These are phyloP conservation scores for Prostheceraeus crozeri DNA, from an alignment of 2,888 invertebrate genomes.

Conservation along the genomic window DNA sequence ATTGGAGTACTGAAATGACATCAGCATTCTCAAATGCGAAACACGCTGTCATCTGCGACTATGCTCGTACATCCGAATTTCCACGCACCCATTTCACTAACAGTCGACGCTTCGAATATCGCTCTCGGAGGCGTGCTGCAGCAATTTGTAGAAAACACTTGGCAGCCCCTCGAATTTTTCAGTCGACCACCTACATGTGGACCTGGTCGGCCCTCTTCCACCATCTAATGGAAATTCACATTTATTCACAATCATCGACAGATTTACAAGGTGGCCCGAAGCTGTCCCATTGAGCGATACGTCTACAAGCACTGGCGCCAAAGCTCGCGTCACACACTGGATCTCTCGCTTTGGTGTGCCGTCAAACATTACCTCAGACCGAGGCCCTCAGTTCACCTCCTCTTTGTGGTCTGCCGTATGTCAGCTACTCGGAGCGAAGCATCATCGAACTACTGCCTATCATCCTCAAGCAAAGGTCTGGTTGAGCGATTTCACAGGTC, in stretches of 20 bases:
- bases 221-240: constrained; percentile 40
- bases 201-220: constrained; percentile 57
- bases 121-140: no score
- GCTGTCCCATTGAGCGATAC: constrained; percentile 31
- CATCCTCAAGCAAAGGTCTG: constrained; percentile 52
- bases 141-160: no score
- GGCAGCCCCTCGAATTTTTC: no score
- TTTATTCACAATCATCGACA: constrained; percentile 45
- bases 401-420: constrained; percentile 39
- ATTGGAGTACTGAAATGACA: no score
- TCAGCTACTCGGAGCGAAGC: constrained; percentile 27
- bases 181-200: constrained; percentile 57
- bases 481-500: constrained; percentile 56
- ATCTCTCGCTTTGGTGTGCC: constrained; percentile 51
- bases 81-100: no score
- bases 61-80: no score
- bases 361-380: constrained; percentile 28
- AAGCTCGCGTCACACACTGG: constrained; percentile 51
- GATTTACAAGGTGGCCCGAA: constrained; percentile 42
- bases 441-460: constrained; percentile 27
- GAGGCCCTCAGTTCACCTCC: constrained; percentile 46
- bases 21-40: no score
- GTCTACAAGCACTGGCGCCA: constrained; percentile 45
- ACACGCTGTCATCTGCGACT: no score
- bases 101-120: no score